Conservation (phyloP, 2,113 vertebrate species). For the Theristicus caerulescens region DNA sequence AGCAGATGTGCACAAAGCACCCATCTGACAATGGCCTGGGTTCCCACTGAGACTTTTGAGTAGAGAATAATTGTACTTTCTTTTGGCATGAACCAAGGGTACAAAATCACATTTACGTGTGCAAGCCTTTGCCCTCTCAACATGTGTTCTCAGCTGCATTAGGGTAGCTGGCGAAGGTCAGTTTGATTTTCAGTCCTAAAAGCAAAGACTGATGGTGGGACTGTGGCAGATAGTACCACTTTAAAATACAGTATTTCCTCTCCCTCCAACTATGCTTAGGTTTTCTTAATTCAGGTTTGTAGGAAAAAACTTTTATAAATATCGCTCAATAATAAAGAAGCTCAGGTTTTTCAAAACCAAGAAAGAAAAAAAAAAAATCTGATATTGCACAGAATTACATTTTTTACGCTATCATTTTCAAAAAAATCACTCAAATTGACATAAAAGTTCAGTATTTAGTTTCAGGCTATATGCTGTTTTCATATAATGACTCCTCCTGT, state of each 20-base stretch:
- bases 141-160: slow-evolving; percentile 30
- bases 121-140: slow-evolving; percentile 65
- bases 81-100: slow-evolving; percentile 53
- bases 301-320: not conserved
- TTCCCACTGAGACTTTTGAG: slow-evolving; percentile 69
- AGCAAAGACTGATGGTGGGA: not conserved
- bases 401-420: not conserved
- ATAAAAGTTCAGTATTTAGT: not conserved
- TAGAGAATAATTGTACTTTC: slow-evolving; percentile 63
- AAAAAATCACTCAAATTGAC: not conserved
- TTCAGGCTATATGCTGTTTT: not conserved
- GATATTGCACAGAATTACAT: not conserved
- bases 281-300: not conserved
- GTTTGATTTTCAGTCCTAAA: slow-evolving; percentile 19
- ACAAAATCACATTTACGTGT: slow-evolving; percentile 70
- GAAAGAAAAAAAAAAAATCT: not conserved
- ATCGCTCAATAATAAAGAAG: not conserved
- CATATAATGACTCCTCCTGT: not conserved
- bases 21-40: slow-evolving; percentile 65
- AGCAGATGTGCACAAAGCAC: slow-evolving; percentile 73
- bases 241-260: not conserved
- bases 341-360: not conserved
- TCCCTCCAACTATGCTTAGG: not conserved
- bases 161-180: not conserved
- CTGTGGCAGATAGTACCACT: not conserved